These are phyloP conservation scores for Morpho achilles DNA, from an alignment of 2,888 invertebrate species.

Conservation along the genomic window DNA sequence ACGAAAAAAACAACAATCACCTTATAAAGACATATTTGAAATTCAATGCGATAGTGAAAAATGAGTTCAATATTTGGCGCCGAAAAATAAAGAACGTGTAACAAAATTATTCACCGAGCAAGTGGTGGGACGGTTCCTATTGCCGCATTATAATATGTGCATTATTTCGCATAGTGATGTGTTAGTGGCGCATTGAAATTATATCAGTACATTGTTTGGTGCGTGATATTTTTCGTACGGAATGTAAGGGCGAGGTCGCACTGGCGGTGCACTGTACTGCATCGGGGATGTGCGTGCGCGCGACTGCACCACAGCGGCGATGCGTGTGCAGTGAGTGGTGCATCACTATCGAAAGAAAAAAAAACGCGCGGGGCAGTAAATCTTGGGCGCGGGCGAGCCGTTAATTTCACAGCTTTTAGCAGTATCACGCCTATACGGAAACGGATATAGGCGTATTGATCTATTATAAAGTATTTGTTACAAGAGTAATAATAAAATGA, in stretches of 20 bases:
- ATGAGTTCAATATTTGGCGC: slow-evolving; percentile 56
- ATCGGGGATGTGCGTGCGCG: slow-evolving; percentile 65
- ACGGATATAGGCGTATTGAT: too few relatives aligned
- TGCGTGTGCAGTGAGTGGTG: slow-evolving; percentile 60
- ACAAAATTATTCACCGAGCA: slow-evolving; percentile 37
- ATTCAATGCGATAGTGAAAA: slow-evolving; percentile 73
- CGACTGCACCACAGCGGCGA: slow-evolving; percentile 56
- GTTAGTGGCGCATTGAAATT: background rate
- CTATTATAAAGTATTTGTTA: too few relatives aligned
- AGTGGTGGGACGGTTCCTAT: slow-evolving; percentile 43
- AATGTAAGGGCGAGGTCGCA: slow-evolving; percentile 22
- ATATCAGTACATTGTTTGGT: slow-evolving; percentile 35
- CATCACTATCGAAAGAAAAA: slow-evolving; percentile 71
- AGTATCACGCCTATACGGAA: background rate
- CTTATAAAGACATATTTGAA: slow-evolving; percentile 74
- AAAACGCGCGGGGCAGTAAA: slow-evolving; percentile 55
- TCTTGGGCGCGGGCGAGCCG: slow-evolving; percentile 39
- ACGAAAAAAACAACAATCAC: slow-evolving; percentile 54
- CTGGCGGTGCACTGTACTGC: slow-evolving; percentile 39
- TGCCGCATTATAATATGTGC: slow-evolving; percentile 9
- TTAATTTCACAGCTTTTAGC: slow-evolving; percentile 19
- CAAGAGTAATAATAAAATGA: too few relatives aligned
- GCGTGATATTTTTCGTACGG: slow-evolving; percentile 21
- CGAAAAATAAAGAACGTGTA: slow-evolving; percentile 47
- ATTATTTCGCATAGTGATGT: slow-evolving; percentile 15